Evolutionary conservation across 2,113 vertebrate genomes (phyloP).

Genomic region (Pholis gunnellus): DNA sequence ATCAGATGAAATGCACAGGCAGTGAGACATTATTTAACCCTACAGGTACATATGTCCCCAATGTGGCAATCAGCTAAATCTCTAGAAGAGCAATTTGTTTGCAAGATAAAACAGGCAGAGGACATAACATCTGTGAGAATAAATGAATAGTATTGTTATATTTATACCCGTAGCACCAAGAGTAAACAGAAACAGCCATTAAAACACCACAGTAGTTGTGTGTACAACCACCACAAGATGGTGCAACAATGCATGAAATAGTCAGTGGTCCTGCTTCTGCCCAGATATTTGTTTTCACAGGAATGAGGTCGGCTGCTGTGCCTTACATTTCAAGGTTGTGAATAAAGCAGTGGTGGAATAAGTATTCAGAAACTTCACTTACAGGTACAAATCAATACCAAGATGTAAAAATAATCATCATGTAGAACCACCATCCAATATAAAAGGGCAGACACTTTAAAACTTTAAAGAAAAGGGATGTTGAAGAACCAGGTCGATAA

Average conservation of each 20-base stretch:
- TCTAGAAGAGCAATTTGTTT: neutral
- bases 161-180: neutral
- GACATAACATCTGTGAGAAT: neutral
- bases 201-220: neutral
- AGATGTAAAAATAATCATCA: neutral
- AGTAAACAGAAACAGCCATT: too few species aligned
- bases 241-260: constrained; percentile 30
- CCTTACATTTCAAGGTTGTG: neutral
- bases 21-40: neutral
- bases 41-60: too few species aligned
- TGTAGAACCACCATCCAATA: neutral
- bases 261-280: neutral
- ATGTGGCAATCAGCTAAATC: neutral
- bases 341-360: neutral
- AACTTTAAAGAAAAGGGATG: neutral
- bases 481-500: neutral
- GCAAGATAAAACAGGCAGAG: neutral
- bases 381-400: neutral
- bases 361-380: neutral
- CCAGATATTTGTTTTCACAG: neutral
- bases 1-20: neutral
- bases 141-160: neutral
- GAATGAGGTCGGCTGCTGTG: neutral
- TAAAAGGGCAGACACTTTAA: neutral
- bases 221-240: constrained; percentile 48